Evolutionary conservation across 2,888 invertebrate genomes (phyloP).

Genomic region (Tubulanus polymorphus): DNA sequence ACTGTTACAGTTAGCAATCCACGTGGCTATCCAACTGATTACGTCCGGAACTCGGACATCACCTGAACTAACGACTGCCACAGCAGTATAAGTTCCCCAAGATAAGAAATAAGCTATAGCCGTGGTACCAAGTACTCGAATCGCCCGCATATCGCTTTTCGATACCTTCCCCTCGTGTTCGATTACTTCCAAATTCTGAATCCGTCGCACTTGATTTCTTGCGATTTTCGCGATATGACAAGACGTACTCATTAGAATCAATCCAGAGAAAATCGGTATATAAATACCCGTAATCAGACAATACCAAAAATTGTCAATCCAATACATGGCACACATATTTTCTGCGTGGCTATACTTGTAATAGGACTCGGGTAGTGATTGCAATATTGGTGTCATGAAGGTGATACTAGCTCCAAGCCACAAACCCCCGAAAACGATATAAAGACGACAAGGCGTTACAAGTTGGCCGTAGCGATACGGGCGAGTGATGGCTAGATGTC

Average conservation of each 20-base stretch:
- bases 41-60: constrained; percentile 10
- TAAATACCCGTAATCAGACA: constrained; percentile 13
- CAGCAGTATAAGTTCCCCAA: constrained; percentile 27
- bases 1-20: no score
- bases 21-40: no score
- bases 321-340: constrained; percentile 16
- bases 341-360: constrained; percentile 12
- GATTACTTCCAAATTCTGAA: no score
- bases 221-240: background rate
- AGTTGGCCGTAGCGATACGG: constrained; percentile 21
- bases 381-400: constrained; percentile 18
- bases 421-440: constrained; percentile 9
- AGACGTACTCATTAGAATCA: background rate
- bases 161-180: no score
- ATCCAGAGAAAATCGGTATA: constrained; percentile 4
- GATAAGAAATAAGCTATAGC: constrained; percentile 23
- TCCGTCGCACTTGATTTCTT: no score
- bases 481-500: constrained; percentile 25
- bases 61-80: constrained; percentile 16
- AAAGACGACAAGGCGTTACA: constrained; percentile 11
- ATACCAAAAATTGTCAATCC: constrained; percentile 15
- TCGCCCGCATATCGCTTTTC: constrained; percentile 15
- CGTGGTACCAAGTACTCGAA: constrained; percentile 21
- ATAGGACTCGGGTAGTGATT: constrained; percentile 3
- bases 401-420: constrained; percentile 20